These are phyloP conservation scores for Chiroxiphia lanceolata DNA, from an alignment of 2,797 vertebrate species.

Conservation along the genomic window DNA sequence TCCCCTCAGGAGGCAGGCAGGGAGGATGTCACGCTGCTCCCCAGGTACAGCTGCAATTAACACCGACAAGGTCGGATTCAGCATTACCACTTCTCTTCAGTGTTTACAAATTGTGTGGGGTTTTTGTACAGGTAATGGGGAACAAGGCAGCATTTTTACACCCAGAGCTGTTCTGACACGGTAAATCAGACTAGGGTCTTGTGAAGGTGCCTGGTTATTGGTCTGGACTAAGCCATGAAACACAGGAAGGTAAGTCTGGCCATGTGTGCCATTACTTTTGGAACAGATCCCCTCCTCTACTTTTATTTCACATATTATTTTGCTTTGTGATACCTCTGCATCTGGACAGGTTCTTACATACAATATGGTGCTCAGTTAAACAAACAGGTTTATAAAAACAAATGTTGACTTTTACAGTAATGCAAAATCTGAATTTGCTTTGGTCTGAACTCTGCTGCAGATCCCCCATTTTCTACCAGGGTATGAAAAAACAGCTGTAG, in stretches of 20 bases:
- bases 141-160: background rate
- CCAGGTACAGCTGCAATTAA: background rate
- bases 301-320: background rate
- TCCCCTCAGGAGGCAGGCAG: background rate
- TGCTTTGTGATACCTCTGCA: background rate
- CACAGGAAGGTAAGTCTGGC: background rate
- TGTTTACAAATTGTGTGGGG: background rate
- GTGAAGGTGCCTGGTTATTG: background rate
- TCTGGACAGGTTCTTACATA: background rate
- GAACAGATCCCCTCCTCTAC: background rate
- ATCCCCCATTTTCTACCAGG: background rate
- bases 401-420: background rate
- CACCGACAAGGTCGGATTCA: rapidly evolving
- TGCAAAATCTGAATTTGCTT: background rate
- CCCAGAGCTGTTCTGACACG: background rate
- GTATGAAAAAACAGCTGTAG: background rate
- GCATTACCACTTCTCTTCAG: background rate
- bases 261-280: background rate
- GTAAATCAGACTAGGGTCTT: background rate
- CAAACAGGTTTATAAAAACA: background rate
- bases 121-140: background rate
- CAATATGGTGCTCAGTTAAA: background rate
- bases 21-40: background rate
- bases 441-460: background rate
- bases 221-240: background rate